Base-by-base conservation (phyloP, 2,113 vertebrate genomes). In the Dipodomys merriami region DNA sequence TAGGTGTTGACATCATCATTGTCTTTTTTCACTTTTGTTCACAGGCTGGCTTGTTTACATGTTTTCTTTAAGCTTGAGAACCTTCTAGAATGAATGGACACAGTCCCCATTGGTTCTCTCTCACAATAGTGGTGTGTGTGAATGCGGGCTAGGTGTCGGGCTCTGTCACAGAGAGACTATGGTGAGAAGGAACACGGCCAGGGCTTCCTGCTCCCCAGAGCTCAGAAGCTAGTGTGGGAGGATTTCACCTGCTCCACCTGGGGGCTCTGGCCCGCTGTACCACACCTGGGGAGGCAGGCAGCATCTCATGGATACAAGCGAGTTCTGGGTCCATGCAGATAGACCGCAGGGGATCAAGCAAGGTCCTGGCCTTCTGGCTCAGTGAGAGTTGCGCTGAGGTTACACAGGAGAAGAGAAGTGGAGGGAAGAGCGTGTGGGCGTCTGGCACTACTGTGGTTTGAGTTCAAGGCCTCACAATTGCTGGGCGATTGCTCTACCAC, bases 361-460 rank as follows among this genome's bases (percentile, higher is more conserved):
- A 10, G 86, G 84, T 69, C 15, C 53, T 16, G 23, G 5, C 27
- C 65, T 27, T 1, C 0, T 1, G 6, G 39, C 60, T 30, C 53
- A 46, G 3, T 68, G 29, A 83, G 71, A 78, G 39, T 13, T 20
- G 2, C 5, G 25, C 7, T n/a, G 76, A 46, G 65, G 13, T n/a
- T 57, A 74, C 2, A 0, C 0, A 46, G 60, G 86, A 76, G 72
- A 71, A 39, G 69, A n/a, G 20, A 3, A 0, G 6, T 1, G 23
- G 29, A 3, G 3, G 64, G 67, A 4, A 49, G 18, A 18, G 27
- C 20, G 0, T 2, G 23, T 30, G 29, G n/a, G 44, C 27, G 6
- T 67, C 67, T 65, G 39, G 23, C 20, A 25, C 23, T 64, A 25
- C 62, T 64, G 19, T 57, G 62, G 5, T 64, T 64, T 64, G 62